These are phyloP conservation scores for Drepana arcuata DNA, from an alignment of 1,140 invertebrate genomes.

Conservation along the genomic window DNA sequence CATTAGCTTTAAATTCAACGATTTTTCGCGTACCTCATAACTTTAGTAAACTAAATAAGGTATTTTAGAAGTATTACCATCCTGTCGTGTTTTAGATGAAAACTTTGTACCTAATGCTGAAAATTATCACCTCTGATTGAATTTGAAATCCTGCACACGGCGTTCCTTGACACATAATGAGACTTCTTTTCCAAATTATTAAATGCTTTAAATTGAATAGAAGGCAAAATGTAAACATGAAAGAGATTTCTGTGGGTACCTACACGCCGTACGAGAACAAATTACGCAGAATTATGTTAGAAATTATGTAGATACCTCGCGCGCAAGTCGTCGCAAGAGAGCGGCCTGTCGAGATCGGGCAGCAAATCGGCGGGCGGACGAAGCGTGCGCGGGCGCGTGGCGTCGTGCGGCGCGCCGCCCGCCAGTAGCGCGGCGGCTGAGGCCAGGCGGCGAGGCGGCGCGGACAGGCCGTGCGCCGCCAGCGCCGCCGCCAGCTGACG, in stretches of 20 bases:
- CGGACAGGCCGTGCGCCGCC: constrained; percentile 84
- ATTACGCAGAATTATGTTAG: no score
- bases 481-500: constrained; percentile 88
- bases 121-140: no score
- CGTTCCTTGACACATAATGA: no score
- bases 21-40: not conserved
- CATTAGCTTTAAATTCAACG: constrained; percentile 1
- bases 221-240: no score
- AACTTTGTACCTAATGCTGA: no score
- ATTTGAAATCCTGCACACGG: no score
- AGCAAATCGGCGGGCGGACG: constrained; percentile 49
- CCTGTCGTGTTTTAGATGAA: no score
- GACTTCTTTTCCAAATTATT: no score
- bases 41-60: not conserved
- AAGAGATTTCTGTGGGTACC: no score
- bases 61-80: no score
- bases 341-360: constrained; percentile 56
- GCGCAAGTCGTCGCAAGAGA: constrained; percentile 57
- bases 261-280: no score
- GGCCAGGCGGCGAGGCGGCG: constrained; percentile 75
- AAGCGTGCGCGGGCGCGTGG: constrained; percentile 50
- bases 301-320: constrained; percentile 25
- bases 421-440: constrained; percentile 44
- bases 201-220: no score
- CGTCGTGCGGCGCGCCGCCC: constrained; percentile 36